Conservation (phyloP, 2,797 vertebrate genomes). For the Pangasius sanitwongsei region DNA sequence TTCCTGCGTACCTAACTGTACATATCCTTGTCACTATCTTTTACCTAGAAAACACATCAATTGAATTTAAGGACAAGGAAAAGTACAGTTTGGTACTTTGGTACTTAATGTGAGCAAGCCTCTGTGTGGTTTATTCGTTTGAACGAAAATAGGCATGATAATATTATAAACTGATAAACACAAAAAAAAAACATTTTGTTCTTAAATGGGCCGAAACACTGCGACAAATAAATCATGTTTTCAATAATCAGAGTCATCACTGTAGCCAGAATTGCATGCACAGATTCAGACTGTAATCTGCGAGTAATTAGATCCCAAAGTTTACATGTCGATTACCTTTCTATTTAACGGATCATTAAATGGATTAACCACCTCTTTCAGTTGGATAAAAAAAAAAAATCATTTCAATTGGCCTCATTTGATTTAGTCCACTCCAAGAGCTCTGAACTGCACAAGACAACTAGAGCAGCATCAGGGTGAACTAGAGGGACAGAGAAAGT, state of each 20-base stretch:
- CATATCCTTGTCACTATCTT: background rate
- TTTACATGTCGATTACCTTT: constrained; percentile 33
- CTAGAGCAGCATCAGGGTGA: background rate
- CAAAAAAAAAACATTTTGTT: constrained; percentile 5
- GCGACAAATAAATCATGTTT: constrained; percentile 26
- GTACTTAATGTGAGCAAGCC: background rate
- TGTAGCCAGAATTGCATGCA: constrained; percentile 1
- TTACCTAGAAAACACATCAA: background rate
- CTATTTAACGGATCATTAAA: constrained; percentile 32
- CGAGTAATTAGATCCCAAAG: constrained; percentile 29
- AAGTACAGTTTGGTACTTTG: background rate
- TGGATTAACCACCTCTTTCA: constrained; percentile 64
- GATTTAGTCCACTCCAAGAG: constrained; percentile 10
- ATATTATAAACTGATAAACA: background rate
- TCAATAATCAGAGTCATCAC: constrained; percentile 23
- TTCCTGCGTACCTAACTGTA: background rate
- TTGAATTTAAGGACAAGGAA: background rate
- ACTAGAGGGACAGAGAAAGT: background rate
- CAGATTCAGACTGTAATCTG: constrained; percentile 25
- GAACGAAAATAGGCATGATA: background rate
- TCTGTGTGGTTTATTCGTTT: background rate
- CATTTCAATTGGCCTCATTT: constrained; percentile 11
- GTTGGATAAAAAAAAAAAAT: constrained; percentile 27
- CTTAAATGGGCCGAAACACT: constrained; percentile 28
- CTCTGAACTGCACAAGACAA: background rate